A percentile compares a stretch with the other conserved stretches of the same genome.
These are phyloP conservation scores for Agraylea sexmaculata DNA, from an alignment of 1,140 invertebrate genomes.

Conservation along the genomic window DNA sequence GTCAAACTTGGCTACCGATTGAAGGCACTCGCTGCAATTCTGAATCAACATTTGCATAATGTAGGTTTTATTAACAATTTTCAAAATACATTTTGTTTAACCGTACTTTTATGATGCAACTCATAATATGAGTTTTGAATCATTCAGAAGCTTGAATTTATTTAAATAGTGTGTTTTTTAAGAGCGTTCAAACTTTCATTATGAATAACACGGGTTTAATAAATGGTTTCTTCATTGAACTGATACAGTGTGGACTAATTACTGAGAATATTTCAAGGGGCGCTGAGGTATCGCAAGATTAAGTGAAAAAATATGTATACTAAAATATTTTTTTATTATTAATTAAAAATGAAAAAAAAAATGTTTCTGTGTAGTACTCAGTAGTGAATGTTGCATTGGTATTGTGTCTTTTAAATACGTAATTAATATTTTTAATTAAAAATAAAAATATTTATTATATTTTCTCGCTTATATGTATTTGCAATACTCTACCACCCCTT, in stretches of 20 bases:
- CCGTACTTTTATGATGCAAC: not conserved
- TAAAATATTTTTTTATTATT: no score
- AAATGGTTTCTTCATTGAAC: slow-evolving; percentile 1
- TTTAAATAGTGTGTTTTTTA: not conserved
- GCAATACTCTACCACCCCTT: no score
- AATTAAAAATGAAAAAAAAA: no score
- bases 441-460: no score
- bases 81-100: not conserved
- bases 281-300: no score
- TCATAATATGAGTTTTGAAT: not conserved
- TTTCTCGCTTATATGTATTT: no score
- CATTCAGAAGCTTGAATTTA: not conserved
- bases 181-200: not conserved
- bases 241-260: not conserved
- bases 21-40: slow-evolving; percentile 34
- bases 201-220: slow-evolving; percentile 3
- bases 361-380: no score
- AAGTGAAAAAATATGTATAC: no score
- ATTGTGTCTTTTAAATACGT: no score
- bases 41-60: slow-evolving; percentile 20
- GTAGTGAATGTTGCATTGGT: no score
- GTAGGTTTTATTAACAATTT: slow-evolving; percentile 6
- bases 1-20: slow-evolving; percentile 40
- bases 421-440: no score
- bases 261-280: no score